These are phyloP conservation scores for Sula dactylatra DNA, from an alignment of 2,113 vertebrate genomes.

Conservation along the genomic window DNA sequence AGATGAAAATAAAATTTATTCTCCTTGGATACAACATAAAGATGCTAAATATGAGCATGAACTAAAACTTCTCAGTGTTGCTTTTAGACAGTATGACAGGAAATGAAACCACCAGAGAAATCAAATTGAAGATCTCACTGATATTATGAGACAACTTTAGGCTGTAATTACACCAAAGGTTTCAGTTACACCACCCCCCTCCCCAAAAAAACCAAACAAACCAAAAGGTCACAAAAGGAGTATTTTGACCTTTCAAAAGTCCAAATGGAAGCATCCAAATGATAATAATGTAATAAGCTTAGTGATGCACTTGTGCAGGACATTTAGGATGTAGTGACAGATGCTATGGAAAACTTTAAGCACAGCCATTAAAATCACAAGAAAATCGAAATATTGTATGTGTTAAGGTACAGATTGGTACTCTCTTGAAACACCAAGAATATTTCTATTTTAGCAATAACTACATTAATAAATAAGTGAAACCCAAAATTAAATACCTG, in stretches of 20 bases:
- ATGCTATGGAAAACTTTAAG: not conserved
- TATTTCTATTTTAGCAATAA: not conserved
- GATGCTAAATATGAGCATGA: not conserved
- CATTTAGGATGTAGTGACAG: not conserved
- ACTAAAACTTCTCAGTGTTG: not conserved
- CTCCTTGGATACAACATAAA: not conserved
- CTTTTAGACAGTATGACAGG: not conserved
- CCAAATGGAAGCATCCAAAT: not conserved
- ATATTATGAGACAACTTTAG: not conserved
- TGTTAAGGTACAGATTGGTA: not conserved
- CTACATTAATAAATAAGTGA: not conserved
- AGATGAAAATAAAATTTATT: not conserved
- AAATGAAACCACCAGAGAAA: not conserved
- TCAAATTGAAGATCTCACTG: not conserved
- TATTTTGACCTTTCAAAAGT: not conserved
- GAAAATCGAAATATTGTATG: not conserved
- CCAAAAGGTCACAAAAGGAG: not conserved
- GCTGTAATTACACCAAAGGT: not conserved
- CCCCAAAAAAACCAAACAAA: not conserved
- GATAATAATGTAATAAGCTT: not conserved
- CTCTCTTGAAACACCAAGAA: not conserved
- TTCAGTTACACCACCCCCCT: not conserved
- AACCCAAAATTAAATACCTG: not conserved
- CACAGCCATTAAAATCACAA: not conserved
- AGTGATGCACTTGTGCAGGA: not conserved